Evolutionary conservation across 53 echinoderm and acorn worm species (phyloP), one percentile per base, ranked within the genome.

Genomic region (Zoroaster sp.): DNA sequence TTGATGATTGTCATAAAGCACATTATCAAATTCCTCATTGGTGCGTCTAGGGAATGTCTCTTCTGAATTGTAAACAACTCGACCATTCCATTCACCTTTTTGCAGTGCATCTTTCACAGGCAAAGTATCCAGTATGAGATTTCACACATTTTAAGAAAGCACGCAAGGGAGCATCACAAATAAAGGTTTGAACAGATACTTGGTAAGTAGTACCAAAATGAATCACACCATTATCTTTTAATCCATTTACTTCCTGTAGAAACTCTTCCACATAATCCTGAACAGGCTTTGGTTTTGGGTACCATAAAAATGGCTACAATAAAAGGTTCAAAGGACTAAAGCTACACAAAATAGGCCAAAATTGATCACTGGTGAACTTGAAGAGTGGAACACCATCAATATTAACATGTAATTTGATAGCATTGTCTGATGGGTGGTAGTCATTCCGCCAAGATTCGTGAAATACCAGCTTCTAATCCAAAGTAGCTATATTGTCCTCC

Each of bases 401-500:
- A 63, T 80, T 80, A 40, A 80, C 25, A 59, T 80, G 80, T 35
- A 63, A 80, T 65, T 39, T 80, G 2, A 40, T 59, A 63, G 47
- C 51, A 32, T 35, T 77, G 47, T 33, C 77, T 51, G 32, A 31
- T 3, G 51, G 37, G 63, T 39, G 63, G 40, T 80, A 59, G 4
- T 63, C 80, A 25, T 80, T 59, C 66, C 39, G 55, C 40, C 80
- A 80, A 80, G 39, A 20, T 65, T 80, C 63, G 55, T 21, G 39
- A 13, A 8, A 80, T 80, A 63, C 4, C 55, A 21, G 20, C 63
- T 80, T 80, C 80, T 38, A 80, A 21, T 66, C 80, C 80, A 80
- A 39, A 80, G 39, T 80, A 80, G 14, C 63, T 63, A 80, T 80
- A 80, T 80, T 80, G 63, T 65, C 80, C 80, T 65, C 80, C 80